phyloP scores from a whole-genome alignment of 2,113 vertebrate species.

The Spilogale gracilis region DNA sequence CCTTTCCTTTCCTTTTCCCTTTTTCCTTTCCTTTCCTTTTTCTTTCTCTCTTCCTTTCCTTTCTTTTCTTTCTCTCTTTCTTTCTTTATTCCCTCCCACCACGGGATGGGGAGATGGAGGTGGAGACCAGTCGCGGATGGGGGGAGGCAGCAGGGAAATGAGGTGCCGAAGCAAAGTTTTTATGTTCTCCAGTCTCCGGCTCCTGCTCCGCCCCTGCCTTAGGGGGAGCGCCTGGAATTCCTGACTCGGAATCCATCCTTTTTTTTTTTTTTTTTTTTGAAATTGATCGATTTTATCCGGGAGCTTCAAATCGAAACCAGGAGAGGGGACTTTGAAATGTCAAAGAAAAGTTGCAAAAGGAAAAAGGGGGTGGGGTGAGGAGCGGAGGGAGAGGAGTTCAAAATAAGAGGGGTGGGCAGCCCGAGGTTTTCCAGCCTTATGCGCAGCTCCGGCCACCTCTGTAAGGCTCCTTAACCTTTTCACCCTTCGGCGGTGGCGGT shows the following conservation, averaged over 20 bases:
- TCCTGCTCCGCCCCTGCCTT: background rate
- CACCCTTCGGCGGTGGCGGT: background rate
- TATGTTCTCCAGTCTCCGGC: background rate
- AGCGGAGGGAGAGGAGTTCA: background rate
- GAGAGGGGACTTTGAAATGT: constrained; percentile 79
- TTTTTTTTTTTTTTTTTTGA: too few relatives aligned
- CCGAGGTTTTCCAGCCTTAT: background rate
- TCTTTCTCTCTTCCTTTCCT: background rate
- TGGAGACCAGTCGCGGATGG: too few relatives aligned
- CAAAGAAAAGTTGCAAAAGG: constrained; percentile 68
- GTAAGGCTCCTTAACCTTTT: constrained; percentile 8
- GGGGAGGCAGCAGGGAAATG: background rate
- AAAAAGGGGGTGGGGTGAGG: background rate
- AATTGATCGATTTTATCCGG: constrained; percentile 78
- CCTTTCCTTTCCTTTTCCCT: too few relatives aligned
- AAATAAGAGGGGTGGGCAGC: background rate
- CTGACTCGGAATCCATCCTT: background rate
- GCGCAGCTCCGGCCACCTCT: background rate
- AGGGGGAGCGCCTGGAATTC: constrained; percentile 41
- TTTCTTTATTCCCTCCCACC: too few relatives aligned
- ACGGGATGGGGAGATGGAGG: fast-evolving
- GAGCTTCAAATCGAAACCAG: constrained; percentile 81
- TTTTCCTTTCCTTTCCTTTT: background rate
- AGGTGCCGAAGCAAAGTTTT: background rate
- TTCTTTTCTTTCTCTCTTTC: too few relatives aligned